Base-by-base conservation (phyloP, 2,888 invertebrate species). In the Leptothorax acervorum region DNA sequence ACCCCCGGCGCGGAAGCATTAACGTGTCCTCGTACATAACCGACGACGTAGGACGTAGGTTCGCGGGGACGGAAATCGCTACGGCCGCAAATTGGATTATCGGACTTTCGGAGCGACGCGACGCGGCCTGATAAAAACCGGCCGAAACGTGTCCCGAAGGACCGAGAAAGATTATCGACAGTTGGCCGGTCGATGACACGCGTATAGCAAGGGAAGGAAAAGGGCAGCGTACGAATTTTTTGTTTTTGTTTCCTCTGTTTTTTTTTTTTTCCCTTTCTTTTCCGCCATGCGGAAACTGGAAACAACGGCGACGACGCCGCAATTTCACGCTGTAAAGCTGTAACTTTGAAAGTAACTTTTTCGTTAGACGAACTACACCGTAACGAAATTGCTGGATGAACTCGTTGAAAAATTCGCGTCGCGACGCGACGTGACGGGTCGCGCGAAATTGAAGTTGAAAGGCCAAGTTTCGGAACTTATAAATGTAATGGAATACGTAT, bases 101-200 rank as follows among this genome's bases (percentile, higher is more conserved):
- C 79, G 79, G 79, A 62, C 79, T 65, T 74, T 48, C 48, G 60
- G 8, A 23, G 23, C 23, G 23, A 23, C 23, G 35, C 79, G 79
- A 79, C 73, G 79, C 73, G 57, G 35, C n/a, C 60, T 12, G 75
- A 62, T 60, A 81, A 81, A 81, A 81, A 74, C 55, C 55, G 42
- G 78, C 23, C 18, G 6, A 39, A 39, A 74, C 60, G 78, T 62
- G 83, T 65, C 42, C 60, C 83, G 73, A 74, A 53, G 66, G 66
- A 57, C 55, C 78, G 82, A 78, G 79, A 82, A 62, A 57, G 88
- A 87, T 87, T 88, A 88, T 88, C 48, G 89, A 82, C 85, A 79
- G 60, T 55, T 82, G 84, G 73, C 76, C 48, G 71, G 60, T 65
- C 71, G 82, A 31, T n/a, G 79, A 73, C 57, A 85, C 88, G 83